Conservation (phyloP, 1,140 invertebrate genomes). For the Neodiprion virginianus region DNA sequence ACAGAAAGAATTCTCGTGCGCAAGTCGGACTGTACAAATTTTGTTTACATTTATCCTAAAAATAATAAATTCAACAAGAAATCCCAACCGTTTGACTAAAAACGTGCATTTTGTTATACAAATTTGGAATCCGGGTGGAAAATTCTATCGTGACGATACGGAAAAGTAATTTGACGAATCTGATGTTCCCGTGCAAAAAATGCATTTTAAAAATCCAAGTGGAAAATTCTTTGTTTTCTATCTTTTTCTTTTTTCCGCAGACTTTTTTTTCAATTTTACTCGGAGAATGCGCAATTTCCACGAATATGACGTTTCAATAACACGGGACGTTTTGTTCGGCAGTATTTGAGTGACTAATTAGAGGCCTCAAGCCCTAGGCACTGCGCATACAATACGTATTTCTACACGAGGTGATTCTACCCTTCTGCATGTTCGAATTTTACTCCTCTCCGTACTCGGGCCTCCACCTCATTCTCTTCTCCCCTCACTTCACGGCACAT, state of each 20-base stretch:
- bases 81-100: too few species aligned
- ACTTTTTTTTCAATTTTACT: conserved; percentile 21
- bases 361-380: conserved; percentile 38
- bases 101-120: too few species aligned
- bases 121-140: too few species aligned
- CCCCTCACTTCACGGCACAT: too few species aligned
- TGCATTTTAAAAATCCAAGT: too few species aligned
- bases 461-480: background rate
- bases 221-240: background rate
- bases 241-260: background rate
- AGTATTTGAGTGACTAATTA: conserved; percentile 50
- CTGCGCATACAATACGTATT: conserved; percentile 32
- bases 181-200: too few species aligned
- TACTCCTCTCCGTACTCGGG: background rate
- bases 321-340: conserved; percentile 40
- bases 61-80: too few species aligned
- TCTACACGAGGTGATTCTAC: conserved; percentile 39
- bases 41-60: too few species aligned
- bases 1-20: too few species aligned
- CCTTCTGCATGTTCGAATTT: conserved; percentile 1
- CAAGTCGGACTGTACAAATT: too few species aligned
- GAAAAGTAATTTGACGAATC: too few species aligned
- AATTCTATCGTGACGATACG: too few species aligned
- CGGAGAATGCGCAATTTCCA: conserved; percentile 24
- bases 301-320: conserved; percentile 46